These are phyloP conservation scores for Paracanthobrama guichenoti DNA, from an alignment of 2,113 vertebrate genomes.

Conservation along the genomic window DNA sequence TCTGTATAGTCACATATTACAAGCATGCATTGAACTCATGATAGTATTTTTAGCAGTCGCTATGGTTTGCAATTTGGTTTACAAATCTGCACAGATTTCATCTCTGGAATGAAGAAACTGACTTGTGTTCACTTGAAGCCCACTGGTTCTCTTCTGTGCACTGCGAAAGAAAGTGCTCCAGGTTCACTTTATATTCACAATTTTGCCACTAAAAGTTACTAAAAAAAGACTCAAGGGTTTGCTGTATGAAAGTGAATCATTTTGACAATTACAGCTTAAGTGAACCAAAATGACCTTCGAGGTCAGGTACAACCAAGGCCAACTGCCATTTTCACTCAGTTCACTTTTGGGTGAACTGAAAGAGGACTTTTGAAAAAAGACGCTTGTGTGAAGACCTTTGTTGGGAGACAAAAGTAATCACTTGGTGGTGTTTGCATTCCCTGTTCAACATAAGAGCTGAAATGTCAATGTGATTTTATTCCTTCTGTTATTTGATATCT, in stretches of 20 bases:
- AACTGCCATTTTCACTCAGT: neutral
- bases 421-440: neutral
- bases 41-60: no score
- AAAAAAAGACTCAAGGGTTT: slow-evolving; percentile 6
- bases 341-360: neutral
- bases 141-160: neutral
- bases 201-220: neutral
- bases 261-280: neutral
- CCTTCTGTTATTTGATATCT: neutral
- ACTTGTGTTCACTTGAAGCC: neutral
- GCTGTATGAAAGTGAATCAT: neutral
- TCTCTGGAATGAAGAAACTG: neutral
- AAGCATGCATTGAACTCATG: neutral
- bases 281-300: neutral
- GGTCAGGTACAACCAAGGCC: neutral
- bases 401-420: neutral
- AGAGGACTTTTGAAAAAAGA: neutral
- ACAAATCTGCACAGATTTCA: neutral
- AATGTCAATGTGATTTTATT: neutral
- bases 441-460: neutral
- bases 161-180: neutral
- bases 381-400: neutral
- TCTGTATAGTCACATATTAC: neutral
- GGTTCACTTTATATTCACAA: neutral
- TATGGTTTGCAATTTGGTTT: neutral